Evolutionary conservation across 64 coral and sea anemone genomes (phyloP).

Genomic region (Stichodactyla helianthus): DNA sequence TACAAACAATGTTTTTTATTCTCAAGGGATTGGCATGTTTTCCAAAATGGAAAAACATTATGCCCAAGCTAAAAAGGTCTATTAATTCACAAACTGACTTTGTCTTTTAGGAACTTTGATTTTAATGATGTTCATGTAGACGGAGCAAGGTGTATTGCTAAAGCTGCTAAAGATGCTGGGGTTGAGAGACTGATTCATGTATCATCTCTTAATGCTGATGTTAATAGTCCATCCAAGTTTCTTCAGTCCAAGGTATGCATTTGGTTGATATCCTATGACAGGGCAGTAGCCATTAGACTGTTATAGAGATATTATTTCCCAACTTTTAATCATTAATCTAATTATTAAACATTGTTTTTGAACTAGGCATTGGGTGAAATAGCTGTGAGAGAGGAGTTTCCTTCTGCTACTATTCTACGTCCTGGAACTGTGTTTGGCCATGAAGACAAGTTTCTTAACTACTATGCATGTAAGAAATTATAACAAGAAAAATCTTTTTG

Average conservation of each 20-base stretch:
- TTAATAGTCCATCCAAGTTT: slow-evolving; percentile 82
- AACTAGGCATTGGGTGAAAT: slow-evolving; percentile 69
- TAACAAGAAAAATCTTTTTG: too few relatives aligned
- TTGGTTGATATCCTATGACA: background rate
- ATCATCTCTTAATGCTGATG: slow-evolving; percentile 84
- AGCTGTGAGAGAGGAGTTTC: slow-evolving; percentile 85
- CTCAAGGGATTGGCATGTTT: too few relatives aligned
- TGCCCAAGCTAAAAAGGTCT: too few relatives aligned
- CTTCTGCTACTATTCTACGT: slow-evolving; percentile 79
- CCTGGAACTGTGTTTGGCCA: slow-evolving; percentile 80
- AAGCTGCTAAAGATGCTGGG: slow-evolving; percentile 76
- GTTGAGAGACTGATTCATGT: slow-evolving; percentile 89
- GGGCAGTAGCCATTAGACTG: too few relatives aligned
- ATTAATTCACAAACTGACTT: background rate
- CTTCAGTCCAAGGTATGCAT: slow-evolving; percentile 77
- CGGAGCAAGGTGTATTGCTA: slow-evolving; percentile 82
- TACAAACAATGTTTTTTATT: too few relatives aligned
- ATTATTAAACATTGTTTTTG: background rate
- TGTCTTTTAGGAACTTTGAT: slow-evolving; percentile 70
- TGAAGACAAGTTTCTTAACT: slow-evolving; percentile 91
- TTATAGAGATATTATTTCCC: too few relatives aligned
- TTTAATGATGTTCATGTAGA: slow-evolving; percentile 80
- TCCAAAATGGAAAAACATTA: too few relatives aligned
- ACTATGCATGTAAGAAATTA: slow-evolving; percentile 81
- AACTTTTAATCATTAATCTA: too few relatives aligned